Conservation (phyloP, 2,888 invertebrate species). For the Chouioia cunea region DNA sequence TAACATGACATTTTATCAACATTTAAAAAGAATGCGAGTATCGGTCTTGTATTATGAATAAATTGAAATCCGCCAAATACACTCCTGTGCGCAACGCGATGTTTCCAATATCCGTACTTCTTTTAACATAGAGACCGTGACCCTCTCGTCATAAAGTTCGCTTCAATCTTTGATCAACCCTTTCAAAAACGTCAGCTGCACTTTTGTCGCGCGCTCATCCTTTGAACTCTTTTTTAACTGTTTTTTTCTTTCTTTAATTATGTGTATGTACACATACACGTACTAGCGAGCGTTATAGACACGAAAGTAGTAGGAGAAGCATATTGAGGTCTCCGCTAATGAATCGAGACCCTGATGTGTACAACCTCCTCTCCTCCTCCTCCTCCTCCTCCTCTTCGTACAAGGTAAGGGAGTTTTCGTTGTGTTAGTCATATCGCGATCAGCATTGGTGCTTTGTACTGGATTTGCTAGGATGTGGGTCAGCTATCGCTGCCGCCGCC, state of each 20-base stretch:
- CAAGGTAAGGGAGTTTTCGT: neutral
- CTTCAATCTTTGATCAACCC: neutral
- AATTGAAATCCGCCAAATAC: too few species aligned
- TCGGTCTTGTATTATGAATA: too few species aligned
- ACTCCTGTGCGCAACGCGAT: too few species aligned
- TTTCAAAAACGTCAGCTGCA: neutral
- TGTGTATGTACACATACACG: too few species aligned
- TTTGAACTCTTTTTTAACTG: neutral
- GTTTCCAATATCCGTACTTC: too few species aligned
- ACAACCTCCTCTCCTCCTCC: neutral
- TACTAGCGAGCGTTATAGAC: too few species aligned
- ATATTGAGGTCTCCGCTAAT: conserved; percentile 26
- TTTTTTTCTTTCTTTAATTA: neutral
- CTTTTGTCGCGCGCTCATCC: neutral
- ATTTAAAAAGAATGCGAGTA: too few species aligned
- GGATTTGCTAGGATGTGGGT: too few species aligned
- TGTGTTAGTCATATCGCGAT: conserved; percentile 6
- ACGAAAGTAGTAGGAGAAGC: too few species aligned
- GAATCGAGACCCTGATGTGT: conserved; percentile 17
- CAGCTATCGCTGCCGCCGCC: neutral
- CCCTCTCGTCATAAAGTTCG: neutral
- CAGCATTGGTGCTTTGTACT: too few species aligned
- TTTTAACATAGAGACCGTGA: conserved; percentile 16
- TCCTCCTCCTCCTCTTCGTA: neutral
- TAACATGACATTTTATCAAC: too few species aligned